Conservation (phyloP, 2,888 invertebrate genomes). For the Cerastoderma edule region DNA sequence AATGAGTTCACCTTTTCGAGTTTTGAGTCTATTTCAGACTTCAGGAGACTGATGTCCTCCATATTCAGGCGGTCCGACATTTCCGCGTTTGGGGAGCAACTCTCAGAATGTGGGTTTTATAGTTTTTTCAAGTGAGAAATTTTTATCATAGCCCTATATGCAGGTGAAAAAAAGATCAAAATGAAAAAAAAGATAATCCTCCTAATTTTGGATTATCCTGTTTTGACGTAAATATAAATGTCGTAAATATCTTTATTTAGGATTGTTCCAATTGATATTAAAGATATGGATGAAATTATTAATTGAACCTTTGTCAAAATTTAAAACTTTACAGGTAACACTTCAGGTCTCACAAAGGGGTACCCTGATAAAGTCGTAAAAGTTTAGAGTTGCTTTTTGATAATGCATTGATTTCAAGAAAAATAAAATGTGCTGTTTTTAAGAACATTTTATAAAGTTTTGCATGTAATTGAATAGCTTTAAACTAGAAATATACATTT, state of each 20-base stretch:
- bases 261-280: not conserved
- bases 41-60: slow-evolving; percentile 76
- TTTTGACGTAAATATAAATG: slow-evolving; percentile 1
- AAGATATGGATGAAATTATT: no score
- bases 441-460: not conserved
- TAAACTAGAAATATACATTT: no score
- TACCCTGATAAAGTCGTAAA: not conserved
- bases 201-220: not conserved
- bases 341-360: no score
- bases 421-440: slow-evolving; percentile 11
- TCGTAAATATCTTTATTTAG: not conserved
- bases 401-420: slow-evolving; percentile 2
- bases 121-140: not conserved
- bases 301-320: no score
- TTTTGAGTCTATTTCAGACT: slow-evolving; percentile 78
- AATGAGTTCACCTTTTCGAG: slow-evolving; percentile 73
- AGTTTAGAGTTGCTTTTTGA: not conserved
- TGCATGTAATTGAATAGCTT: no score
- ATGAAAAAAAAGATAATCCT: not conserved
- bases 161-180: not conserved
- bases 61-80: slow-evolving; percentile 62
- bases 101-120: no score
- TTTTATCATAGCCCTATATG: no score
- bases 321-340: no score
- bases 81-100: no score